Evolutionary conservation across 2,797 vertebrate genomes (phyloP), one percentile per base, ranked within the genome.

Genomic region (Scolopax rusticola): DNA sequence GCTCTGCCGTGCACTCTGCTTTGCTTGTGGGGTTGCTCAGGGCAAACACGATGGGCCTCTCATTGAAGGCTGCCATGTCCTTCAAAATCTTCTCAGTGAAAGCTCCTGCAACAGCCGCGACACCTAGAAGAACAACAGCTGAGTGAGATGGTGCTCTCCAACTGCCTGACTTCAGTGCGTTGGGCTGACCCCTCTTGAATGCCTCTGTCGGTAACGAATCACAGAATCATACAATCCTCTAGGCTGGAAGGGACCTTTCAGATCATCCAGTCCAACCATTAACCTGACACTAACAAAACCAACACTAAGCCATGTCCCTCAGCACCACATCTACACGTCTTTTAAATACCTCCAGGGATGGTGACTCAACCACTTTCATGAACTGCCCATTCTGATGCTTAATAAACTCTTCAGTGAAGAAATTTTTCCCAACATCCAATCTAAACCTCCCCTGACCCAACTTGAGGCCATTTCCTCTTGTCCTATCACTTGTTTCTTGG

Each of bases 11-110:
- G 97, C 99, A 99, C 98, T 99, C 99, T 0, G 99, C 99, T 97
- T 99, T 99, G 97, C 99, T 99, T 59, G 99, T 99, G 76, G 99
- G 99, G 97, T 99, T 99, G 97, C 99, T 99, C 90, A 99, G 98
- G 79, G 99, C 99, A 47, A 99, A 99, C 97, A 99, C 98, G 95
- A 99, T 99, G 8, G 99, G 99, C 91, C 98, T 98, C 92, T 99
- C 97, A 3, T 99, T 99, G 98, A 98, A 99, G 51, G 98, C 95
- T 9, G 98, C 99, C 99, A 99, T 99, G 98, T 99, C 98, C 97
- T 98, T 98, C 95, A 99, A 98, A 82, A 99, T 99, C 96, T 98
- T 98, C 96, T 99, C 99, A 0, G 99, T 99, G 91, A 99, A 99
- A 3, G 99, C 99, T 70, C 99, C 99, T n/a, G 96, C 93, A 3